Conservation (phyloP, 2,797 vertebrate genomes). For the Peromyscus attwateri region DNA sequence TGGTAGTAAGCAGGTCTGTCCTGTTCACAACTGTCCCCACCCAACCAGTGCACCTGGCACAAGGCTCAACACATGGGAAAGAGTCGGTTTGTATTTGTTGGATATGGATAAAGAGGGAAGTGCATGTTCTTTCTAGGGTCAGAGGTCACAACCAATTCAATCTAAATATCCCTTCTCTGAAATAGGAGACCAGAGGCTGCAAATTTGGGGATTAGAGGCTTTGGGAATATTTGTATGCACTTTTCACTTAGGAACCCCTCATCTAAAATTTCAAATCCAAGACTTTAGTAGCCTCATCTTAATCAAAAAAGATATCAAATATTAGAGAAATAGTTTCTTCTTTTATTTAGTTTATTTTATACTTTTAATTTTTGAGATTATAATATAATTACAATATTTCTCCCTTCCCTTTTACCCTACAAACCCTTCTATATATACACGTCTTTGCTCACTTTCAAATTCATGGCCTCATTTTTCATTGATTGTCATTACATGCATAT, state of each 20-base stretch:
- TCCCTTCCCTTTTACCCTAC: background rate
- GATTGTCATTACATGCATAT: background rate
- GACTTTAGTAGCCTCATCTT: background rate
- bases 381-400: background rate
- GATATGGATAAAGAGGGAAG: background rate
- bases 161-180: background rate
- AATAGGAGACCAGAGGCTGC: background rate
- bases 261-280: conserved; percentile 5
- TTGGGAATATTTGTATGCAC: background rate
- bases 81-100: background rate
- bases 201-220: background rate
- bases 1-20: background rate
- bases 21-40: background rate
- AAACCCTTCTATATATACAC: background rate
- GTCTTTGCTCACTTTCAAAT: background rate
- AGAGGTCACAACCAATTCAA: background rate
- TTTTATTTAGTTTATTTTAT: background rate
- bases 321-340: background rate
- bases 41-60: no score
- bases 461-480: background rate
- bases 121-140: background rate
- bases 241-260: background rate
- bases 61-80: background rate
- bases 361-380: background rate
- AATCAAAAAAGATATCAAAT: background rate